Base-by-base conservation (phyloP, 2,113 vertebrate species). In the Chascanopsetta lugubris region DNA sequence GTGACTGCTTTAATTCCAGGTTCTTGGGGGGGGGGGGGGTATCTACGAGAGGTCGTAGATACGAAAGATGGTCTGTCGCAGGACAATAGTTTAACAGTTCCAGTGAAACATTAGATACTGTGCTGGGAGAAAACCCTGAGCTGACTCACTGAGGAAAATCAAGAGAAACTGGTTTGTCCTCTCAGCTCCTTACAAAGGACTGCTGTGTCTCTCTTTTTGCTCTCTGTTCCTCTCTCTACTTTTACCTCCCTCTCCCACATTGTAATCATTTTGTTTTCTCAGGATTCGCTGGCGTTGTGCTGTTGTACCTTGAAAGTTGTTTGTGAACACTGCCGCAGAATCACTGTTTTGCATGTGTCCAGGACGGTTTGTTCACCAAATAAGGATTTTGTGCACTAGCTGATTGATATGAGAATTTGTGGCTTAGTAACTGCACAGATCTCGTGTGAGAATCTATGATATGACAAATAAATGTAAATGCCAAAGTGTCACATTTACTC, bases 111-210 rank as follows among this genome's bases (percentile, higher is more conserved):
- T 69, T 61, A 85, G 72, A 73, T 45, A 22, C 59, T 61, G 60
- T 55, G 53, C 60, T 56, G 65, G 75, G 49, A 67, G 59, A 84
- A 71, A 59, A 58, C 62, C 50, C 55, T 13, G 46, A 61, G 46
- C 55, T 75, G 38, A 25, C 57, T 65, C 20, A 45, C 42, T 68
- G 59, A 82, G 66, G 72, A 55, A 50, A 74, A 75, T 61, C 85
- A 42, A 85, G 85, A 82, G 59, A 58, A 90, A 89, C 88, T 56
- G 80, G 88, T 88, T 90, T 86, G 45, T 82, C 82, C 45, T 85
- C 70, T 71, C 54, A 54, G 50, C 21, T 24, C 21, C 38, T 56
- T 43, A 61, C 66, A 80, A 68, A 50, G 30, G 55, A 26, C 67
- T 56, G n/a, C 17, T 63, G 18, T 29, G 4, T 10, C 15, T 18